Evolutionary conservation across 2,113 vertebrate species (phyloP), one percentile per base, ranked within the genome.

Genomic region (Nothobranchius furzeri): DNA sequence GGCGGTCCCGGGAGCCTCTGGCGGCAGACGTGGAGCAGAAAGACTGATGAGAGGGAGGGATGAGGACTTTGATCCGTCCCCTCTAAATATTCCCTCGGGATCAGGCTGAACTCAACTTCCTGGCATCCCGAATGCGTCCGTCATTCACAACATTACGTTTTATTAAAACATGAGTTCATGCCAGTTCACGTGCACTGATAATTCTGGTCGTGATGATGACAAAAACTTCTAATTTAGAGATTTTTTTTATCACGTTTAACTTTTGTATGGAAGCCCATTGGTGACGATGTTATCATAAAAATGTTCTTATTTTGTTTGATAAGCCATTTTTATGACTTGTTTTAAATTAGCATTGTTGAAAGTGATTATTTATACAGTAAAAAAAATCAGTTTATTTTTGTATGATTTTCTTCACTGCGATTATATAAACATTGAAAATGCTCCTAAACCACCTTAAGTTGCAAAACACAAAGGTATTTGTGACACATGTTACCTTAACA

Each of bases 21-120:
- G 51, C 15, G 37, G 59, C 36, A 15, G 60, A 36, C 4, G 54
- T 66, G 68, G 62, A 30, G 64, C 47, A 56, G 47, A 43, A 59
- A n/a, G 70, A 45, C 9, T 9, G 55, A 45, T 64, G 64, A 46
- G 71, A 75, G 51, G 40, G 58, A 72, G 66, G 64, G 73, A 48
- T 59, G 52, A 1, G 68, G 60, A 70, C 42, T 66, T 20, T 59
- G 60, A 75, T 59, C 77, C 87, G 30, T 56, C 84, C 81, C 79
- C 70, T 65, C 50, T 20, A 49, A 13, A 63, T 70, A 68, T 57
- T 67, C 84, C 80, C 73, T 37, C 55, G 76, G 57, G 82, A 70
- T 15, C 60, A 6, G 55, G 12, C 63, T 40, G 37, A 9, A 40
- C 37, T 79, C 53, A 4, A 40, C 24, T 74, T 20, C 36, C 24